These are phyloP conservation scores for Halocynthia roretzi DNA, from an alignment of 23 tunicate species.

Conservation along the genomic window DNA sequence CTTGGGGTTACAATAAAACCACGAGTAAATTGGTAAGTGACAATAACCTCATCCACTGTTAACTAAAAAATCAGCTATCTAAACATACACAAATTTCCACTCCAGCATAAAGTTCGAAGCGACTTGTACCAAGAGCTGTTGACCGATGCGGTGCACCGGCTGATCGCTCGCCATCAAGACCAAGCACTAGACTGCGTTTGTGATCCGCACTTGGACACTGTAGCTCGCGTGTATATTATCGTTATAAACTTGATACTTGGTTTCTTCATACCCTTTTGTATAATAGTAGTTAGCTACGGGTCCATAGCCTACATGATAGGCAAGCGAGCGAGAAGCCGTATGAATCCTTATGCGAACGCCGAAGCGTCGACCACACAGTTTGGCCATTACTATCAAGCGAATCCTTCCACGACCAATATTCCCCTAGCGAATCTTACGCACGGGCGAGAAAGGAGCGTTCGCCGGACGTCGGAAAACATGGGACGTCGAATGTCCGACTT, in stretches of 20 bases:
- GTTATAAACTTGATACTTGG: slow-evolving; percentile 63
- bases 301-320: slow-evolving; percentile 80
- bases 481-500: slow-evolving; percentile 84
- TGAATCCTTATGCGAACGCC: slow-evolving; percentile 8
- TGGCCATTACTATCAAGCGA: slow-evolving; percentile 4
- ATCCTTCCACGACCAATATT: slow-evolving; percentile 11
- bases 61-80: no score
- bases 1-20: no score
- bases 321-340: slow-evolving; percentile 38
- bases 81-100: no score
- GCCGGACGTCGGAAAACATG: background rate
- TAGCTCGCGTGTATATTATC: slow-evolving; percentile 50
- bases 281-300: slow-evolving; percentile 56
- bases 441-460: slow-evolving; percentile 18
- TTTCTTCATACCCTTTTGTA: slow-evolving; percentile 64
- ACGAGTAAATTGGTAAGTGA: no score
- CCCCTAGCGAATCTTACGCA: background rate
- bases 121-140: slow-evolving; percentile 6
- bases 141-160: background rate
- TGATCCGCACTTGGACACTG: slow-evolving; percentile 30
- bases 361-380: slow-evolving; percentile 26
- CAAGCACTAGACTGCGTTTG: slow-evolving; percentile 31
- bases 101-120: no score
- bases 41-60: no score
- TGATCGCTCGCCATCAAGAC: slow-evolving; percentile 4